Base-by-base conservation (phyloP, 2,797 vertebrate species). In the Cheirogaleus major region DNA sequence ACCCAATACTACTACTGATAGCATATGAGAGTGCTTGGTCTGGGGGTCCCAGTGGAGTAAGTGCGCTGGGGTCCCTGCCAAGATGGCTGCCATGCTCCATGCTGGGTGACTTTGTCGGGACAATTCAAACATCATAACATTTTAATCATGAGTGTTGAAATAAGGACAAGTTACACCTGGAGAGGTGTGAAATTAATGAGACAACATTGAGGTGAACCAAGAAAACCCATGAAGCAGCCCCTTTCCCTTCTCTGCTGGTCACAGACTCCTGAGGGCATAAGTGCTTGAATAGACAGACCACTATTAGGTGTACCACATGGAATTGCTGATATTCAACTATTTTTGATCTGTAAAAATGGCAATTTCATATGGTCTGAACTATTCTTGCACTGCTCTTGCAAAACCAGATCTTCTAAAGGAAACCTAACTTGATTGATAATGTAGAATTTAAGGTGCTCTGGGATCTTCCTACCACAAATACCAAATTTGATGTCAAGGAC, bases 21-120 rank as follows among this genome's bases (percentile, higher is more conserved):
- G 45, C 38, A 23, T 45, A 45, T 6, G 38, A 0, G 11, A 43
- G 10, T 13, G 30, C 12, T n/a, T 15, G 41, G 38, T 82, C 45
- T 63, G 80, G 80, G 45, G 43, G 41, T 50, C 1, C 57, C 12
- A 18, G 59, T 0, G 18, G 52, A 32, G 18, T 15, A 82, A 82
- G 43, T 32, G 59, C 6, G 0, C 0, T 3, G 57, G 32, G 57
- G 59, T 15, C 41, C 30, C 80, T 83, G 59, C 59, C 59, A 48
- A 48, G 20, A 25, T 10, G 41, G 12, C 20, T 23, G 30, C 59
- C 13, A 35, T 27, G 23, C 14, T 57, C 35, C 0, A 0, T 4
- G 57, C 30, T 81, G 57, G 5, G 27, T 32, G 59, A 32, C 52
- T 32, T 23, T 25, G 27, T 38, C 12, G 38, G 20, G 76, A 38